Conservation (phyloP, 2,888 invertebrate genomes). For the Cosmorhoe ocellata region DNA sequence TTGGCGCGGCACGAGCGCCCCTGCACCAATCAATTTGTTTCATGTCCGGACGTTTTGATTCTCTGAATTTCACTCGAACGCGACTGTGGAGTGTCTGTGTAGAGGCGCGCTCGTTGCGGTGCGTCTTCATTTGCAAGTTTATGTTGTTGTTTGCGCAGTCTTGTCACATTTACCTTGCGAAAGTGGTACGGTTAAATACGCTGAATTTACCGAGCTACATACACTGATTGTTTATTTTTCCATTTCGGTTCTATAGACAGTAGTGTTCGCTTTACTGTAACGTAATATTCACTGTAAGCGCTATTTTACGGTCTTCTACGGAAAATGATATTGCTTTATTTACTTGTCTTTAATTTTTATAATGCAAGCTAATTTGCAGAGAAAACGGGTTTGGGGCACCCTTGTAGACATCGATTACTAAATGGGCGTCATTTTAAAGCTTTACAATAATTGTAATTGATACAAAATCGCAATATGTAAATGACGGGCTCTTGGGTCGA, state of each 20-base stretch:
- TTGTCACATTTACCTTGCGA: constrained; percentile 46
- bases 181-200: constrained; percentile 36
- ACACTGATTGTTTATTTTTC: constrained; percentile 29
- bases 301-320: too few species aligned
- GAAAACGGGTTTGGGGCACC: too few species aligned
- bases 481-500: constrained; percentile 57
- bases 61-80: constrained; percentile 63
- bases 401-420: too few species aligned
- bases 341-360: too few species aligned
- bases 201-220: constrained; percentile 18
- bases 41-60: constrained; percentile 77
- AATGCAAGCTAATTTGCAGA: not conserved
- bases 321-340: not conserved
- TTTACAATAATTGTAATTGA: constrained; percentile 64
- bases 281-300: too few species aligned
- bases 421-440: constrained; percentile 52
- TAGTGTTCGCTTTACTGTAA: not conserved
- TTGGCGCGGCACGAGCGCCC: constrained; percentile 63
- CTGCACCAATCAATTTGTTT: constrained; percentile 79
- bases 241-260: not conserved
- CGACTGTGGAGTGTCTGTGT: constrained; percentile 38
- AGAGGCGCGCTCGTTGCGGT: constrained; percentile 59
- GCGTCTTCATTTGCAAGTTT: constrained; percentile 71
- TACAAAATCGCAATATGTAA: constrained; percentile 77
- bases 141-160: constrained; percentile 56